A percentile compares a stretch with the other conserved stretches of the same genome.
These are phyloP conservation scores for Matsumyia berberina DNA, from an alignment of 2,888 invertebrate genomes.

Conservation along the genomic window DNA sequence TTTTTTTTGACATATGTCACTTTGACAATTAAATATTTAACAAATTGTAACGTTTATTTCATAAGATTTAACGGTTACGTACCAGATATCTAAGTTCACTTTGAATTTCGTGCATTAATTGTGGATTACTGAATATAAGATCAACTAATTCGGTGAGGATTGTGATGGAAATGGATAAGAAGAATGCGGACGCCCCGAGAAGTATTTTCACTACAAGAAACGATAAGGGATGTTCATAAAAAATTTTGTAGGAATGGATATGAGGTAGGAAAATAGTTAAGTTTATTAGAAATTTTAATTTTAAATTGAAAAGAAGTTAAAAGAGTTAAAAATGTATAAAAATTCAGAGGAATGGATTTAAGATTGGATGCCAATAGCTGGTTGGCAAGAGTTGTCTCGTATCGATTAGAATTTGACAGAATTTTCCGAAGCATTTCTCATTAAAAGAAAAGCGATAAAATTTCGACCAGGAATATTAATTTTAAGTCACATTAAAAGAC, in stretches of 20 bases:
- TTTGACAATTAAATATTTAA: background rate
- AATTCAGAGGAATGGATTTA: too few relatives aligned
- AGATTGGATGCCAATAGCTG: too few relatives aligned
- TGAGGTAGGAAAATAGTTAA: conserved; percentile 10
- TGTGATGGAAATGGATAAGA: conserved; percentile 83
- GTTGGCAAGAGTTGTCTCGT: too few relatives aligned
- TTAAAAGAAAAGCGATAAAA: too few relatives aligned
- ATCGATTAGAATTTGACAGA: too few relatives aligned
- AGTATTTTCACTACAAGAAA: conserved; percentile 78
- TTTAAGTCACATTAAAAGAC: too few relatives aligned
- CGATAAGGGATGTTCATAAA: conserved; percentile 26
- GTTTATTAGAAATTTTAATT: conserved; percentile 12
- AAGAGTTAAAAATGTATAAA: background rate
- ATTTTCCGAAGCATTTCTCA: too few relatives aligned
- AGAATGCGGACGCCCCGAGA: conserved; percentile 83
- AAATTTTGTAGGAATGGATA: conserved; percentile 16
- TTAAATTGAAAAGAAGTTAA: conserved; percentile 1
- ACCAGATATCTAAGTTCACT: conserved; percentile 81
- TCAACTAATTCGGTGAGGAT: conserved; percentile 83
- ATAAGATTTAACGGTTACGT: conserved; percentile 24
- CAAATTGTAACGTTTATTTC: too few relatives aligned
- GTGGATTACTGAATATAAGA: conserved; percentile 83
- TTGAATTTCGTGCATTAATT: conserved; percentile 82
- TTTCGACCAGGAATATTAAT: too few relatives aligned
- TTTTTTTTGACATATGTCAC: background rate